Evolutionary conservation across 2,888 invertebrate species (phyloP).

Genomic region (Drosophila antonietae): DNA sequence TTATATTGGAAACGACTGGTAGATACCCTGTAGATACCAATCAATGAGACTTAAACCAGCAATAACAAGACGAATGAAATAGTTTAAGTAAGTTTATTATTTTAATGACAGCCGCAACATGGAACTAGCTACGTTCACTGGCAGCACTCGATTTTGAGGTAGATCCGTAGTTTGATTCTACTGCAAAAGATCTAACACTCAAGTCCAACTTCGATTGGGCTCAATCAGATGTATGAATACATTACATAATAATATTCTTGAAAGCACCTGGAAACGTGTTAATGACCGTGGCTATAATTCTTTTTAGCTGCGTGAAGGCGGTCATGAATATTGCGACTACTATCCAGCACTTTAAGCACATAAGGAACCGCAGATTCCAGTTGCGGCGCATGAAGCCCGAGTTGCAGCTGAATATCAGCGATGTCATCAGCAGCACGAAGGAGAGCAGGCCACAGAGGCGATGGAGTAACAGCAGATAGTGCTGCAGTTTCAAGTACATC

Average conservation of each 20-base stretch:
- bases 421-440: slow-evolving; percentile 19
- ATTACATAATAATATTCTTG: no score
- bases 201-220: background rate
- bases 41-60: no score
- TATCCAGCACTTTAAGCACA: slow-evolving; percentile 19
- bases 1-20: background rate
- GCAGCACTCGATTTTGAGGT: background rate
- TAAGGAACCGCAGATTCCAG: slow-evolving; percentile 23
- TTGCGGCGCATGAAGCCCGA: slow-evolving; percentile 43
- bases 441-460: slow-evolving; percentile 17
- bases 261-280: no score
- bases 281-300: accelerated
- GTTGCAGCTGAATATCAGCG: slow-evolving; percentile 42
- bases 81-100: background rate
- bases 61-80: background rate
- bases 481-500: no score
- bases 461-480: slow-evolving; percentile 24
- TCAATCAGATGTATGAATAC: no score
- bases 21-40: background rate
- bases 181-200: background rate
- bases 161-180: background rate
- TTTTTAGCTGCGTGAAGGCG: background rate
- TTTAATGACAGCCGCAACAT: background rate
- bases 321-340: slow-evolving; percentile 8
- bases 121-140: no score